Evolutionary conservation across 1,140 invertebrate genomes (phyloP).

Genomic region (Cardiocondyla obscurior): DNA sequence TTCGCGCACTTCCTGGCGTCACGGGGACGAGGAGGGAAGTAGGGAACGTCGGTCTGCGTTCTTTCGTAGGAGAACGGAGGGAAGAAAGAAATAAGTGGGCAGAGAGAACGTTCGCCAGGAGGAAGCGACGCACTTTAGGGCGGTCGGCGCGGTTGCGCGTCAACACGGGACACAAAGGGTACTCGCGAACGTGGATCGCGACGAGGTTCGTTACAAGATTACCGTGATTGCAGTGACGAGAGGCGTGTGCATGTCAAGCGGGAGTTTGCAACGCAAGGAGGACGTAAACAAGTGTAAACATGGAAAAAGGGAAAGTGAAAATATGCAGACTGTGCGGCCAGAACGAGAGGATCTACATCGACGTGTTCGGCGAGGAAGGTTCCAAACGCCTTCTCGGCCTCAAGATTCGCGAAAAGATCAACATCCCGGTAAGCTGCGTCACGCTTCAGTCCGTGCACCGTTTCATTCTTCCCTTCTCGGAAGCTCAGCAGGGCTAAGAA

Average conservation of each 20-base stretch:
- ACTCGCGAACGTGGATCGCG: too few relatives aligned
- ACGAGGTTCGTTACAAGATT: too few relatives aligned
- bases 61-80: not conserved
- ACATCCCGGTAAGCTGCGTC: slow-evolving; percentile 79
- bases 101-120: not conserved
- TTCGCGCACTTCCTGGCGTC: not conserved
- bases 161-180: not conserved
- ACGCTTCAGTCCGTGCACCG: too few relatives aligned
- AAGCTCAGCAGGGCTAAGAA: too few relatives aligned
- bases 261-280: slow-evolving; percentile 66
- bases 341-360: slow-evolving; percentile 79
- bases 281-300: slow-evolving; percentile 81
- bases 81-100: too few relatives aligned
- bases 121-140: not conserved
- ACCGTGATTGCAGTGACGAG: too few relatives aligned
- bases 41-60: too few relatives aligned
- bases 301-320: slow-evolving; percentile 76
- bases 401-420: slow-evolving; percentile 80
- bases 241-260: slow-evolving; percentile 68
- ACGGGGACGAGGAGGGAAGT: not conserved
- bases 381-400: slow-evolving; percentile 75
- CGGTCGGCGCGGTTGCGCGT: not conserved
- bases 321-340: slow-evolving; percentile 82
- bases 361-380: slow-evolving; percentile 81
- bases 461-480: not conserved